A percentile compares a stretch with the other conserved stretches of the same genome.
phyloP scores from a whole-genome alignment of 2,797 vertebrate genomes.

The Carapus acus region DNA sequence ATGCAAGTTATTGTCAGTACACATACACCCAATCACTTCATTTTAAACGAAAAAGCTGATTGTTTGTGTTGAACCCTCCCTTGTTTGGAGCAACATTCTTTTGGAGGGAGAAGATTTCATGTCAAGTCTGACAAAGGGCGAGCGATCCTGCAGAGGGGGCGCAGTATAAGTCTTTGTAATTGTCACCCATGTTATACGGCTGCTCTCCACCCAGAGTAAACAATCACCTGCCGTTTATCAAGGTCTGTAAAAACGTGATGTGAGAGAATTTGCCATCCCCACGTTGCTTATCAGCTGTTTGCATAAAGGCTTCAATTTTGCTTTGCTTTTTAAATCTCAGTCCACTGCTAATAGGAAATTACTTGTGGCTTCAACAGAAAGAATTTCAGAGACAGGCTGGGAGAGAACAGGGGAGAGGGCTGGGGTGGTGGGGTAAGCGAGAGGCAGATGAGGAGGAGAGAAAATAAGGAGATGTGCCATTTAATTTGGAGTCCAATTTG shows the following conservation, averaged over 20 bases:
- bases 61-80: slow-evolving; percentile 7
- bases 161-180: slow-evolving; percentile 36
- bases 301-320: slow-evolving; percentile 65
- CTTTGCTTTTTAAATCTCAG: slow-evolving; percentile 38
- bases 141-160: slow-evolving; percentile 3
- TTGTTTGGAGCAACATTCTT: neutral
- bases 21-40: neutral
- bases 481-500: slow-evolving; percentile 53
- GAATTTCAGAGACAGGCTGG: slow-evolving; percentile 25
- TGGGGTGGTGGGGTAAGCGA: neutral
- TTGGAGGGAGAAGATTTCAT: slow-evolving; percentile 2
- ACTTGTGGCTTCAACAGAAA: slow-evolving; percentile 55
- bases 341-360: slow-evolving; percentile 64
- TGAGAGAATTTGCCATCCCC: slow-evolving; percentile 44
- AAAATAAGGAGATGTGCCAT: slow-evolving; percentile 23
- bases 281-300: slow-evolving; percentile 63
- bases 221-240: slow-evolving; percentile 33
- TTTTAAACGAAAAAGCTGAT: neutral
- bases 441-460: neutral
- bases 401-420: neutral
- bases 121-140: neutral
- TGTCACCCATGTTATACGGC: slow-evolving; percentile 38
- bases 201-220: slow-evolving; percentile 17
- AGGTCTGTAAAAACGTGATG: slow-evolving; percentile 26
- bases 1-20: neutral